Conservation (phyloP, 2,888 invertebrate species). For the Melanargia galathea region DNA sequence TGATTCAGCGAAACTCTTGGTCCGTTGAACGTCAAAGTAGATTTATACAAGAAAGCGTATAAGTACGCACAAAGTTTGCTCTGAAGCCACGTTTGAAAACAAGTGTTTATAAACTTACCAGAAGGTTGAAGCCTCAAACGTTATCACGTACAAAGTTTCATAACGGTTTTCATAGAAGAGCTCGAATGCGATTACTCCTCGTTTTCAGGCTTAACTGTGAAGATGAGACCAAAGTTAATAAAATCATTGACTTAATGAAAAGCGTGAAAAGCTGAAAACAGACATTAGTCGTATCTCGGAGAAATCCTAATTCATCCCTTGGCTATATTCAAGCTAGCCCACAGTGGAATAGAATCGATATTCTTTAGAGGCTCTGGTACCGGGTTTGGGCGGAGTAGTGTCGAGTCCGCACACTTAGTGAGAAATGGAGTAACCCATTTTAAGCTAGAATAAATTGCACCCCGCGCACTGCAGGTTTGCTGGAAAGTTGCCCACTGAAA, state of each 20-base stretch:
- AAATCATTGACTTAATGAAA: no score
- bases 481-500: slow-evolving; percentile 76
- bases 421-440: slow-evolving; percentile 78
- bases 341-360: slow-evolving; percentile 39
- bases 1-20: slow-evolving; percentile 8
- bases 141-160: slow-evolving; percentile 31
- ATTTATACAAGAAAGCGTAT: slow-evolving; percentile 18
- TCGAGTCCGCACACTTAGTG: slow-evolving; percentile 73
- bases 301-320: slow-evolving; percentile 32
- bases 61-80: slow-evolving; percentile 10
- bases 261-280: neutral
- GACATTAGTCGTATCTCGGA: neutral
- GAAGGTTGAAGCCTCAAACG: slow-evolving; percentile 19
- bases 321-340: slow-evolving; percentile 34
- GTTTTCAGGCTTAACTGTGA: neutral
- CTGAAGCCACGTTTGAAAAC: slow-evolving; percentile 29
- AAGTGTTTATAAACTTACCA: slow-evolving; percentile 17
- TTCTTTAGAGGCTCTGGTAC: slow-evolving; percentile 47
- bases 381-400: slow-evolving; percentile 63
- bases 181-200: neutral
- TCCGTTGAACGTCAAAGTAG: slow-evolving; percentile 31
- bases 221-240: no score
- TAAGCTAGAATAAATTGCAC: slow-evolving; percentile 79
- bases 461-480: slow-evolving; percentile 76
- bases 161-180: slow-evolving; percentile 20